phyloP scores from a whole-genome alignment of 2,113 vertebrate genomes.

The Dicaeum eximium region DNA sequence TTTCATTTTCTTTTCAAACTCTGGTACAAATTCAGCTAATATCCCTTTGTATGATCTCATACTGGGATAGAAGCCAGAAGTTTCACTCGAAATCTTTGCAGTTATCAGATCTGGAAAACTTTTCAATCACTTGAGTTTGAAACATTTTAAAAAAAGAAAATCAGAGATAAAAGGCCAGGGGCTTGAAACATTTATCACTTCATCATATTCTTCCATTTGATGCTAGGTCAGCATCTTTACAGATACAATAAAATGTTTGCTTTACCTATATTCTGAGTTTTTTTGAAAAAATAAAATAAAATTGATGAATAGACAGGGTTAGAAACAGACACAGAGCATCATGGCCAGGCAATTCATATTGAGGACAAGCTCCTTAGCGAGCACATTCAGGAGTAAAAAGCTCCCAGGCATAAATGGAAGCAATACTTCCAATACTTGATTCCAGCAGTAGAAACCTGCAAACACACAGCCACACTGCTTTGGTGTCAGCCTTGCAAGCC shows the following conservation, averaged over 20 bases:
- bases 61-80: constrained; percentile 52
- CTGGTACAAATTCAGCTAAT: constrained; percentile 35
- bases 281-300: not conserved
- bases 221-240: constrained; percentile 26
- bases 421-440: not conserved
- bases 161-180: constrained; percentile 29
- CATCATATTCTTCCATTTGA: constrained; percentile 39
- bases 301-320: not conserved
- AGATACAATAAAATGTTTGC: not conserved
- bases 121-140: constrained; percentile 52
- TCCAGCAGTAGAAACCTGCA: not conserved
- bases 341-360: not conserved
- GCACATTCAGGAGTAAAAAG: not conserved
- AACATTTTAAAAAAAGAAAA: not conserved
- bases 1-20: constrained; percentile 19
- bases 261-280: not conserved
- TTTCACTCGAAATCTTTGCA: constrained; percentile 57
- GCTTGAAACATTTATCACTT: constrained; percentile 57
- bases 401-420: not conserved
- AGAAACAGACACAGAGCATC: not conserved
- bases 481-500: not conserved
- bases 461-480: fast-evolving
- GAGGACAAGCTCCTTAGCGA: not conserved
- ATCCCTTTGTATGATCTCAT: constrained; percentile 55
- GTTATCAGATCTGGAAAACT: constrained; percentile 67